Conservation (phyloP, 2,888 invertebrate genomes). For the Malacosoma neustria region DNA sequence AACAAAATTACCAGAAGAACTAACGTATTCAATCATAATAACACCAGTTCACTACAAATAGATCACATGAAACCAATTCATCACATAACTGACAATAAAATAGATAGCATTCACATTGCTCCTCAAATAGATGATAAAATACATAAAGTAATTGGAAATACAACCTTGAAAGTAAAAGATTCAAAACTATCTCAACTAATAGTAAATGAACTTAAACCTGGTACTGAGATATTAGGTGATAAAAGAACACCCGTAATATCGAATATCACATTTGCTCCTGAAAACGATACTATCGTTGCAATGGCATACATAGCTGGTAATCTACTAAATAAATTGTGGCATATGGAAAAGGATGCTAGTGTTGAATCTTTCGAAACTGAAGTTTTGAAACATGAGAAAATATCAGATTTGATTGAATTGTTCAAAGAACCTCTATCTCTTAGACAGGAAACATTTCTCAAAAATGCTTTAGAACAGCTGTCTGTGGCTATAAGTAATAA, state of each 20-base stretch:
- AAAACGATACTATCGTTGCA: slow-evolving; percentile 59
- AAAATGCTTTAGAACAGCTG: slow-evolving; percentile 47
- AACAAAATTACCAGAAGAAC: slow-evolving; percentile 28
- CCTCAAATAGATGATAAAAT: slow-evolving; percentile 29
- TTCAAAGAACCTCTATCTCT: slow-evolving; percentile 57
- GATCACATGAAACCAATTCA: slow-evolving; percentile 38
- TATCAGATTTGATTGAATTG: slow-evolving; percentile 47
- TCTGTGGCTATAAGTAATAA: slow-evolving; percentile 40
- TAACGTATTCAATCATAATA: slow-evolving; percentile 20
- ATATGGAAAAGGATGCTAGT: slow-evolving; percentile 46
- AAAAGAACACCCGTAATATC: slow-evolving; percentile 37
- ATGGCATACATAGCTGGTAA: slow-evolving; percentile 65
- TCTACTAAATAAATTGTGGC: slow-evolving; percentile 58
- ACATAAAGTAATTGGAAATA: slow-evolving; percentile 32
- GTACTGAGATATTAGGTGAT: slow-evolving; percentile 49
- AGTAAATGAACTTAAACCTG: slow-evolving; percentile 49
- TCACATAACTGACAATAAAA: slow-evolving; percentile 49
- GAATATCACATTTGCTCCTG: slow-evolving; percentile 58
- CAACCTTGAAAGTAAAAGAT: slow-evolving; percentile 36
- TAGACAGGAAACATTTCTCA: slow-evolving; percentile 52
- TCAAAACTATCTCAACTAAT: slow-evolving; percentile 50
- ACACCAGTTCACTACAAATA: slow-evolving; percentile 38
- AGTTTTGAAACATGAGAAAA: slow-evolving; percentile 48
- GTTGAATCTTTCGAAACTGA: slow-evolving; percentile 45
- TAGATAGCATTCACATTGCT: slow-evolving; percentile 33